Evolutionary conservation across 2,113 vertebrate genomes (phyloP).

Genomic region (Proterorhinus semilunaris): DNA sequence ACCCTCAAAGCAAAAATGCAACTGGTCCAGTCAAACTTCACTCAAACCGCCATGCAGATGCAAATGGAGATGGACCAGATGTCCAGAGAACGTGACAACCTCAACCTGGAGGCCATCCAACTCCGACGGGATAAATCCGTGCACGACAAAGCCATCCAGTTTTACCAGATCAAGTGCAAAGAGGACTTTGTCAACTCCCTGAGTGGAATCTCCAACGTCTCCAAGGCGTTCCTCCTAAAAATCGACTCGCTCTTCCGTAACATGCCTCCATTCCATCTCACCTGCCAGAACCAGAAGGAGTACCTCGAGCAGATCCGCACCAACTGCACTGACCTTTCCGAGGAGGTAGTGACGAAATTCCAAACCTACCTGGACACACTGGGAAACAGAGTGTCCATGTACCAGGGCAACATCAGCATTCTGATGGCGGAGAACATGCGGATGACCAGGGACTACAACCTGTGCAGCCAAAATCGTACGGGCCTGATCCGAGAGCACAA

Average conservation of each 20-base stretch:
- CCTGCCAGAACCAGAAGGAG: slow-evolving; percentile 68
- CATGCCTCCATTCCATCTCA: slow-evolving; percentile 69
- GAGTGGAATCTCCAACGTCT: slow-evolving; percentile 64
- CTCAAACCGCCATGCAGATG: slow-evolving; percentile 44
- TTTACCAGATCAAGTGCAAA: slow-evolving; percentile 55
- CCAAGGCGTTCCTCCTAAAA: slow-evolving; percentile 69
- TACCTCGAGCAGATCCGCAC: slow-evolving; percentile 63
- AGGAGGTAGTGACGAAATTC: slow-evolving; percentile 66
- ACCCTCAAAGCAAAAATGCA: slow-evolving; percentile 39
- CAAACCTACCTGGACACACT: slow-evolving; percentile 61
- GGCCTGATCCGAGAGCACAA: slow-evolving; percentile 48
- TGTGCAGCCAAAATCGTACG: slow-evolving; percentile 60
- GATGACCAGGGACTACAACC: slow-evolving; percentile 36
- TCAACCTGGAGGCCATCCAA: slow-evolving; percentile 59
- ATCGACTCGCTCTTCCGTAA: slow-evolving; percentile 65
- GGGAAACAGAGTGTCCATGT: slow-evolving; percentile 51
- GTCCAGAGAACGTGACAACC: slow-evolving; percentile 51
- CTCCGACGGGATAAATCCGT: slow-evolving; percentile 62
- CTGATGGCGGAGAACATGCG: slow-evolving; percentile 65
- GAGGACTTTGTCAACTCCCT: slow-evolving; percentile 64
- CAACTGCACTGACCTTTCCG: slow-evolving; percentile 69
- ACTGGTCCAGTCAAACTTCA: slow-evolving; percentile 68
- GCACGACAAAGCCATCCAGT: slow-evolving; percentile 48
- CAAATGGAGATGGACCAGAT: slow-evolving; percentile 51
- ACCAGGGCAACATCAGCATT: slow-evolving; percentile 54